Evolutionary conservation across 1,140 invertebrate genomes (phyloP).

Genomic region (Drosophila lacertosa): DNA sequence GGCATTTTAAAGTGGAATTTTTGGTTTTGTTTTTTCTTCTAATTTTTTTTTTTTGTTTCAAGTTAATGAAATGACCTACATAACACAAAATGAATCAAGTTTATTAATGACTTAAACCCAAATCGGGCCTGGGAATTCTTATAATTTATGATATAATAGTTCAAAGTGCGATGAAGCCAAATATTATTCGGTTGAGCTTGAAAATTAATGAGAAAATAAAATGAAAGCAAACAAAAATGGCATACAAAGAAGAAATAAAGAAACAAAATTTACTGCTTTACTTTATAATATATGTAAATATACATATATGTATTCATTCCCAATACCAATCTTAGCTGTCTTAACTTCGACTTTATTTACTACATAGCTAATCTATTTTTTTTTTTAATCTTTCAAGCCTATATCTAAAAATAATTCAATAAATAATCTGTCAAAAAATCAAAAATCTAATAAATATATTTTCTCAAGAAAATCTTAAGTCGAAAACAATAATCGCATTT

Average conservation of each 20-base stretch:
- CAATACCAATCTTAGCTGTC: too few species aligned
- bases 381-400: too few species aligned
- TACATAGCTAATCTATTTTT: too few species aligned
- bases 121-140: slow-evolving; percentile 2
- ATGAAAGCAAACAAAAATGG: background rate
- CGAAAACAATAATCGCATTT: slow-evolving; percentile 2
- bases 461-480: background rate
- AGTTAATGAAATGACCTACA: slow-evolving; percentile 18
- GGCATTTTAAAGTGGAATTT: slow-evolving; percentile 13
- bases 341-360: too few species aligned
- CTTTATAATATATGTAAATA: too few species aligned
- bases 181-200: background rate
- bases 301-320: too few species aligned
- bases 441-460: background rate
- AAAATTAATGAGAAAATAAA: background rate
- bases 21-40: too few species aligned
- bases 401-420: too few species aligned
- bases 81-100: slow-evolving; percentile 13
- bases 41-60: background rate
- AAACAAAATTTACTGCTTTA: too few species aligned
- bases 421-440: background rate
- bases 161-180: background rate
- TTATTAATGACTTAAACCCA: slow-evolving; percentile 9
- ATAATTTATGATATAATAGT: slow-evolving; percentile 12
- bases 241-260: too few species aligned